Evolutionary conservation across 2,888 invertebrate species (phyloP).

Genomic region (Acanthosepion lycidas): DNA sequence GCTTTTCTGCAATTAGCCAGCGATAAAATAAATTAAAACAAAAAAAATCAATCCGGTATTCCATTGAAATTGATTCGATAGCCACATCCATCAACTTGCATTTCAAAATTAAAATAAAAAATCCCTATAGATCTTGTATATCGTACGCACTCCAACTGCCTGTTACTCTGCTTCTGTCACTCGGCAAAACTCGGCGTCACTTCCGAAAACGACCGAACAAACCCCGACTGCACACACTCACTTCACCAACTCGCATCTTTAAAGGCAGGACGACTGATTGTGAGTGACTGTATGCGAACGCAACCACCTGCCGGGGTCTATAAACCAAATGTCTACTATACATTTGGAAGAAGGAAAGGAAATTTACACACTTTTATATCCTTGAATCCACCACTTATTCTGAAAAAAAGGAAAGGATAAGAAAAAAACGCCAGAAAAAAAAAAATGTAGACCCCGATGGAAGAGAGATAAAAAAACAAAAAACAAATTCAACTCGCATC

Average conservation of each 20-base stretch:
- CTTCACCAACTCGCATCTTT: not conserved
- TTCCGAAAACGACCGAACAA: not conserved
- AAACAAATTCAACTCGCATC: not conserved
- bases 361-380: not conserved
- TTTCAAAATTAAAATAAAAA: too few species aligned
- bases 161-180: not conserved
- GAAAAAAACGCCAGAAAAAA: not conserved
- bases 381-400: not conserved
- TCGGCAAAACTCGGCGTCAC: slow-evolving; percentile 6
- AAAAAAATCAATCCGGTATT: too few species aligned
- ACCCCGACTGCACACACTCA: not conserved
- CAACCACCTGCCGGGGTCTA: slow-evolving; percentile 2
- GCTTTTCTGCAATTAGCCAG: too few species aligned
- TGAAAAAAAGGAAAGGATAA: not conserved
- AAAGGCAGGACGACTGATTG: not conserved
- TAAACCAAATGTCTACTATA: not conserved
- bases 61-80: too few species aligned
- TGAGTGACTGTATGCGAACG: not conserved
- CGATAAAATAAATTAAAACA: too few species aligned
- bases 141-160: too few species aligned
- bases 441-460: not conserved
- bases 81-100: too few species aligned
- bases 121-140: too few species aligned
- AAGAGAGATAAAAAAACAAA: not conserved
- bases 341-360: not conserved